phyloP scores from a whole-genome alignment of 2,888 invertebrate species.

The Pseudoips prasinana region DNA sequence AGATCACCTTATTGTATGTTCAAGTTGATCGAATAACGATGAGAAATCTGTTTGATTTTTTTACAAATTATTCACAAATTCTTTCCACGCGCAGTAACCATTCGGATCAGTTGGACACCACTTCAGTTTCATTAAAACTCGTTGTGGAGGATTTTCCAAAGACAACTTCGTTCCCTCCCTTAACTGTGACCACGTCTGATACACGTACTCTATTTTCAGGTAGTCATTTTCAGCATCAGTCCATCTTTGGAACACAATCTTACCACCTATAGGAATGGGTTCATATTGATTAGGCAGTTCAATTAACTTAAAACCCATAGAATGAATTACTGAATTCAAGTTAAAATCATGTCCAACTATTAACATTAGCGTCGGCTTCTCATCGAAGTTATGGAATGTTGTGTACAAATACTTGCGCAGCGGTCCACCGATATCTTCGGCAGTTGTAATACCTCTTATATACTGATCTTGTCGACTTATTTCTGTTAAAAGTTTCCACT shows the following conservation, averaged over 20 bases:
- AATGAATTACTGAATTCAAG: slow-evolving; percentile 8
- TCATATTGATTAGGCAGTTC: slow-evolving; percentile 25
- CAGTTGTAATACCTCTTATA: slow-evolving; percentile 15
- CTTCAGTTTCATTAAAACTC: slow-evolving; percentile 13
- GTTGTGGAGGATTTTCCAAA: slow-evolving; percentile 13
- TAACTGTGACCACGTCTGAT: slow-evolving; percentile 19
- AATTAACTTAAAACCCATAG: slow-evolving; percentile 12
- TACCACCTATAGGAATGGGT: slow-evolving; percentile 22
- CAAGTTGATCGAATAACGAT: too few species aligned
- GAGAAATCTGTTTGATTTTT: too few species aligned
- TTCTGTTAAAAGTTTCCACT: slow-evolving; percentile 19
- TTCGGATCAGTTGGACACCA: slow-evolving; percentile 16
- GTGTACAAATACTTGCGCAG: slow-evolving; percentile 12
- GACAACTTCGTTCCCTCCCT: slow-evolving; percentile 12
- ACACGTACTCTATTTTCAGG: slow-evolving; percentile 27
- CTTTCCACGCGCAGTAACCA: slow-evolving; percentile 21
- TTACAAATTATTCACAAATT: slow-evolving; percentile 20
- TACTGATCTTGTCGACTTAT: slow-evolving; percentile 14
- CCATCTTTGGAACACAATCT: slow-evolving; percentile 29
- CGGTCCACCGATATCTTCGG: slow-evolving; percentile 15
- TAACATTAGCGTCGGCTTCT: slow-evolving; percentile 17
- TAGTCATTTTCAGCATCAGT: slow-evolving; percentile 17
- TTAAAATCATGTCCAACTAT: slow-evolving; percentile 27
- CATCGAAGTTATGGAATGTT: slow-evolving; percentile 15
- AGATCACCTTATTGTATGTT: too few species aligned